These are phyloP conservation scores for Epirrhoe alternata DNA, from an alignment of 2,888 invertebrate genomes.

Conservation along the genomic window DNA sequence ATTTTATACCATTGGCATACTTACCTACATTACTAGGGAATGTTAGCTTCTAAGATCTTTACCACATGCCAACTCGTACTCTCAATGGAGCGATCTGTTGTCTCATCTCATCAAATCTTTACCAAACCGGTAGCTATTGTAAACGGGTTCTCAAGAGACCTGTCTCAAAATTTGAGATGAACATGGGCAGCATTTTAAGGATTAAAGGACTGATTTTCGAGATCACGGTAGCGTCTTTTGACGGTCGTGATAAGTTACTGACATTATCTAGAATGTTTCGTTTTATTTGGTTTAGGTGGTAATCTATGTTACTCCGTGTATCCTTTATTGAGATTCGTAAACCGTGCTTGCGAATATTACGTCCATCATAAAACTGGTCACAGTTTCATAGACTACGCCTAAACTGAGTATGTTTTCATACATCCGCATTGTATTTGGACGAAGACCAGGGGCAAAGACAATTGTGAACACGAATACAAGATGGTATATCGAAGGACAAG, in stretches of 20 bases:
- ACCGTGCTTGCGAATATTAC: too few relatives aligned
- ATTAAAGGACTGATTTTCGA: conserved; percentile 4
- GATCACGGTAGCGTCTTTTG: neutral
- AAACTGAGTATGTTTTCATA: conserved; percentile 39
- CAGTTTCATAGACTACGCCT: neutral
- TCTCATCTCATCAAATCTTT: conserved; percentile 43
- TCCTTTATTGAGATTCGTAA: too few relatives aligned
- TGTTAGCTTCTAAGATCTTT: conserved; percentile 20
- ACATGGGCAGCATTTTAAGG: conserved; percentile 35
- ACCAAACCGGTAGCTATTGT: conserved; percentile 47
- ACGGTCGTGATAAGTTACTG: neutral
- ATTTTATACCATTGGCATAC: neutral
- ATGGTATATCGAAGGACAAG: conserved; percentile 12
- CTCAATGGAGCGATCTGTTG: conserved; percentile 43
- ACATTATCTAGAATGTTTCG: neutral
- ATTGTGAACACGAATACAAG: conserved; percentile 6
- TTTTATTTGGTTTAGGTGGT: too few relatives aligned
- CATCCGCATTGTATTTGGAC: conserved; percentile 27
- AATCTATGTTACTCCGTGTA: too few relatives aligned
- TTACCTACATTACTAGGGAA: conserved; percentile 1
- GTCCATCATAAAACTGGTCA: neutral
- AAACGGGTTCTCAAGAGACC: conserved; percentile 44
- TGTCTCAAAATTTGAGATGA: conserved; percentile 40
- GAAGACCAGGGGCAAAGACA: conserved; percentile 9
- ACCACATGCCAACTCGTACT: conserved; percentile 37